phyloP scores from a whole-genome alignment of 2,888 invertebrate species.

The Cheiracanthium punctorium region DNA sequence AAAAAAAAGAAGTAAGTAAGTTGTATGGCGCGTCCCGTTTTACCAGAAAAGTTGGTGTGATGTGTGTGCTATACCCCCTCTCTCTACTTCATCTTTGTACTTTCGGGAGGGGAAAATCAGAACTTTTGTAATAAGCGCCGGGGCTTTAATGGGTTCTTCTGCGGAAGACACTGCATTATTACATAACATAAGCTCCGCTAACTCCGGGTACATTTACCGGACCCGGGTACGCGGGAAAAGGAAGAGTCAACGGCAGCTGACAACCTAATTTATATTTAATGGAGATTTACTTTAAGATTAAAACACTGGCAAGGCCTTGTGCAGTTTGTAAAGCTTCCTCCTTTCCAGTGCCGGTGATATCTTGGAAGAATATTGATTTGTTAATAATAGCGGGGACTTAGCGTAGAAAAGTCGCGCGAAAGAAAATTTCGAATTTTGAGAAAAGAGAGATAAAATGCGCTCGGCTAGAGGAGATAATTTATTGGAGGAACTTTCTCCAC shows the following conservation, averaged over 20 bases:
- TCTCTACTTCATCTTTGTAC: background rate
- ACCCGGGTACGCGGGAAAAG: constrained; percentile 8
- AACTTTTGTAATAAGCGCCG: constrained; percentile 34
- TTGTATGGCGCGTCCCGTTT: background rate
- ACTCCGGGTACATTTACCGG: constrained; percentile 20
- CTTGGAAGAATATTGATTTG: constrained; percentile 64
- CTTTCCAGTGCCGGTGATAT: background rate
- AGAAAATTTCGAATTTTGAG: constrained; percentile 66
- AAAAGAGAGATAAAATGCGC: constrained; percentile 53
- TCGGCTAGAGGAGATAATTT: constrained; percentile 51
- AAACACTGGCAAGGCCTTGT: constrained; percentile 47
- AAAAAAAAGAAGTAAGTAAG: background rate
- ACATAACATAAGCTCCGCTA: constrained; percentile 37
- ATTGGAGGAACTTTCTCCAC: constrained; percentile 34
- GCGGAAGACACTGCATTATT: constrained; percentile 31
- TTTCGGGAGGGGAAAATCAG: background rate
- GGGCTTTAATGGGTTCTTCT: constrained; percentile 12
- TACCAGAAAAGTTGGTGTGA: background rate
- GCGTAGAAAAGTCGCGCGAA: constrained; percentile 36
- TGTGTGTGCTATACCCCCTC: background rate
- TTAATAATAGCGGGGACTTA: constrained; percentile 67
- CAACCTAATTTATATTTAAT: constrained; percentile 70
- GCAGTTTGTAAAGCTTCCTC: constrained; percentile 34
- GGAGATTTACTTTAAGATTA: constrained; percentile 69
- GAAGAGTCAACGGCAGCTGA: constrained; percentile 63